Percentiles rank a stretch among this genome's conserved stretches.
Conservation (phyloP, 1,140 invertebrate species). For the Oreohelix idahoensis region DNA sequence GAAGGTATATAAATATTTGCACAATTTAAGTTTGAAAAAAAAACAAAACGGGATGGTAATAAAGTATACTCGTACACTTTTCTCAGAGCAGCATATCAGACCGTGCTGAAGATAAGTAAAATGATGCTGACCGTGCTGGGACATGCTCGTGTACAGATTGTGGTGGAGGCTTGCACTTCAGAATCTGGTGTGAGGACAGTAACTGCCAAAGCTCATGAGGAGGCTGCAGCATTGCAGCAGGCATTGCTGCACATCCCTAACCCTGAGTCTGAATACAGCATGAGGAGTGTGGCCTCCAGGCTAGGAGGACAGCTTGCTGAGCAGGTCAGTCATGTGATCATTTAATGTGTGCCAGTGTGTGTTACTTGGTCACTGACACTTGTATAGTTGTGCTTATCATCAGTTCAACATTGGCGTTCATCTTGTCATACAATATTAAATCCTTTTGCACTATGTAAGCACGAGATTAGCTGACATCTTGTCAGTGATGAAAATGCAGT, state of each 20-base stretch:
- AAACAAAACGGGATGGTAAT: no score
- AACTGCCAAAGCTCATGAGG: constrained; percentile 74
- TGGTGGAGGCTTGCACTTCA: constrained; percentile 67
- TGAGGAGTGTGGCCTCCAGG: constrained; percentile 83
- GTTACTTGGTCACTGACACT: no score
- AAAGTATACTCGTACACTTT: no score
- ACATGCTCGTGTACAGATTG: constrained; percentile 75
- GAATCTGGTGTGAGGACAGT: constrained; percentile 59
- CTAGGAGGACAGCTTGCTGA: constrained; percentile 83
- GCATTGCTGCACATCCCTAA: constrained; percentile 82
- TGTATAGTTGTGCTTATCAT: no score
- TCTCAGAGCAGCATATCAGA: constrained; percentile 85
- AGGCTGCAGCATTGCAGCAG: constrained; percentile 81
- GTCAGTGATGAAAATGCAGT: no score
- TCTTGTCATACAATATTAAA: no score
- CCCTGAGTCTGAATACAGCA: constrained; percentile 80
- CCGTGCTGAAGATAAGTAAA: constrained; percentile 90
- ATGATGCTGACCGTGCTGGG: constrained; percentile 86
- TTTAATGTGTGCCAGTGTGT: no score
- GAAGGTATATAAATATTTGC: no score
- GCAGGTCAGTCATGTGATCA: constrained; percentile 72
- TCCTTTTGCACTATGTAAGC: no score
- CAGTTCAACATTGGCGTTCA: no score
- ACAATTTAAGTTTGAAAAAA: no score
- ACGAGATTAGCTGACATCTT: no score